Percentiles rank a stretch among this genome's conserved stretches.
These are phyloP conservation scores for Numenius phaeopus DNA, from an alignment of 2,797 vertebrate genomes.

Conservation along the genomic window DNA sequence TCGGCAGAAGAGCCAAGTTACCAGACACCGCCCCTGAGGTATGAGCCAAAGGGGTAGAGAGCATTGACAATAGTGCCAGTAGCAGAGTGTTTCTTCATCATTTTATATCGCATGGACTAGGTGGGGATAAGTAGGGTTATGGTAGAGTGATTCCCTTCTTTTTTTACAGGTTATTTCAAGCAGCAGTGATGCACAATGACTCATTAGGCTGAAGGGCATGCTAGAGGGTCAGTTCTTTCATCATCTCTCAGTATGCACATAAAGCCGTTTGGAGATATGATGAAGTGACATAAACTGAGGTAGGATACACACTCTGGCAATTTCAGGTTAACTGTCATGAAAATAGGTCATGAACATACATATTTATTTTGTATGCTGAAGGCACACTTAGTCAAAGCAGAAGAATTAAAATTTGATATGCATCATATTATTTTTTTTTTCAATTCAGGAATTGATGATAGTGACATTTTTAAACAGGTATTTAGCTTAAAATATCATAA, in stretches of 20 bases:
- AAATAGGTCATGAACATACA: background rate
- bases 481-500: background rate
- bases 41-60: background rate
- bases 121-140: background rate
- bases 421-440: background rate
- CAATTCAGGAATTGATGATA: background rate
- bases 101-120: background rate
- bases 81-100: background rate
- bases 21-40: background rate
- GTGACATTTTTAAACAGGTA: background rate
- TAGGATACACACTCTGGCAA: background rate
- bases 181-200: background rate
- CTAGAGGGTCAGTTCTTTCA: constrained; percentile 42
- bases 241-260: constrained; percentile 7
- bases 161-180: constrained; percentile 6
- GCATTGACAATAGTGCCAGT: rapidly evolving
- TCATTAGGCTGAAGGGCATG: background rate
- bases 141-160: background rate
- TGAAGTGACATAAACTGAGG: constrained; percentile 34
- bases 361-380: background rate
- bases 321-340: background rate
- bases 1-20: background rate
- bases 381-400: background rate
- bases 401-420: background rate
- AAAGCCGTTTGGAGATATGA: background rate